Percentiles rank a stretch among this genome's conserved stretches.
Conservation (phyloP, 1,140 invertebrate species). For the Drosophila dunni region DNA sequence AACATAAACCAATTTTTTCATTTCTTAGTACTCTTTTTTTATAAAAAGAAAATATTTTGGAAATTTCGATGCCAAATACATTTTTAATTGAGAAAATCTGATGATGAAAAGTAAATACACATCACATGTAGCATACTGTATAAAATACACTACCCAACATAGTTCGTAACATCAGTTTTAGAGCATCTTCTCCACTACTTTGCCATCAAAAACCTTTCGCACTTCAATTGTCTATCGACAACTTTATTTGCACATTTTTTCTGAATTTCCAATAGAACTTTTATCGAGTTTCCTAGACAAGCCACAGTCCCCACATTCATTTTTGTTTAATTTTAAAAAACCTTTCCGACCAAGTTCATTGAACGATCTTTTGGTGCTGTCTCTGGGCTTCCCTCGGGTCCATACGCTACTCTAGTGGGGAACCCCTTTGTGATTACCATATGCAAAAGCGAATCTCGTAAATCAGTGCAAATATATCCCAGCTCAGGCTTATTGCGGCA, state of each 20-base stretch:
- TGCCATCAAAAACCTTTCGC: background rate
- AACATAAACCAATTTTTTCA: too few species aligned
- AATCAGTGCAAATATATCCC: constrained; percentile 84
- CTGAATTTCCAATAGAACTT: background rate
- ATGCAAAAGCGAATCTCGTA: constrained; percentile 83
- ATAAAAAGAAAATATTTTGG: too few species aligned
- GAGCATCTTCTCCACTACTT: background rate
- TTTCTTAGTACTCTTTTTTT: too few species aligned
- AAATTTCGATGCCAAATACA: too few species aligned
- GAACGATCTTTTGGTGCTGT: constrained; percentile 41
- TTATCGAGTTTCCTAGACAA: constrained; percentile 2
- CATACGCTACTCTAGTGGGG: background rate
- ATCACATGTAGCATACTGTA: too few species aligned
- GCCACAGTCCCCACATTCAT: constrained; percentile 4
- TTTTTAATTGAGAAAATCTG: too few species aligned
- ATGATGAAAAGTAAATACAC: too few species aligned
- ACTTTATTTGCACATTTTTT: constrained; percentile 7
- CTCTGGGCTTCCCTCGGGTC: background rate
- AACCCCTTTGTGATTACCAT: constrained; percentile 73
- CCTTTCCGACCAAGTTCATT: constrained; percentile 67
- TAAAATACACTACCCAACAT: too few species aligned
- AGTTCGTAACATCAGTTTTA: too few species aligned
- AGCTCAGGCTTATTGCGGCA: constrained; percentile 81
- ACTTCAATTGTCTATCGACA: background rate
- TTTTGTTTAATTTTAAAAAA: constrained; percentile 1